Evolutionary conservation across 2,888 invertebrate species (phyloP), one percentile per base, ranked within the genome.

Genomic region (Acrobasis consociella): DNA sequence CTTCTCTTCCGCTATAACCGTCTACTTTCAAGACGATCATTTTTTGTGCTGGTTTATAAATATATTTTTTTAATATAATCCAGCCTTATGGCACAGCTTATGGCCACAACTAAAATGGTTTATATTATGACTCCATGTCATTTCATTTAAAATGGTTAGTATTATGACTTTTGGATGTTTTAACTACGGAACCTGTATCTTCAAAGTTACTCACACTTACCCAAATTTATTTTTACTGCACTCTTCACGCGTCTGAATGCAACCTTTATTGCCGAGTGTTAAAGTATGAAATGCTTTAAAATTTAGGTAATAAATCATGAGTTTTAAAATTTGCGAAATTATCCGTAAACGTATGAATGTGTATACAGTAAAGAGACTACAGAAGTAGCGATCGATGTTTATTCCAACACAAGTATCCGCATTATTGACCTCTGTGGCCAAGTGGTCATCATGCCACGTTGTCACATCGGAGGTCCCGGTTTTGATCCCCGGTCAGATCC

Each of bases 261-360:
- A 50, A 50, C 16, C 16, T 16, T 50, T 59, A 50, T 13, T 50
- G 31, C 50, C 5, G 39, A 38, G 38, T 8, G 8, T n/a, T 59
- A 59, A 15, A 49, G 59, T 38, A 50, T 37, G 49, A 59, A 50
- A 17, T 59, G 37, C 37, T 3, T 15, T 31, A 37, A 49, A 59
- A 59, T n/a, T n/a, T 59, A 13, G 49, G 49, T 15, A 52, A 61
- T 61, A 61, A 61, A 61, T 61, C 61, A 53, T 46, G 46, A 10
- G 50, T 37, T 50, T 59, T 49, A 60, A 60, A 50, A 60, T 60
- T 49, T 50, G 59, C 50, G 59, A 60, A 60, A 60, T 60, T 60
- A 51, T 60, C 50, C 59, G 59, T 60, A 60, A 60, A 51, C 38
- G 15, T 15, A 39, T 50, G 50, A 49, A 31, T 38, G 59, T 59